Evolutionary conservation across 35 echinoderm and acorn worm genomes (phyloP).

Genomic region (Amphiura filiformis): DNA sequence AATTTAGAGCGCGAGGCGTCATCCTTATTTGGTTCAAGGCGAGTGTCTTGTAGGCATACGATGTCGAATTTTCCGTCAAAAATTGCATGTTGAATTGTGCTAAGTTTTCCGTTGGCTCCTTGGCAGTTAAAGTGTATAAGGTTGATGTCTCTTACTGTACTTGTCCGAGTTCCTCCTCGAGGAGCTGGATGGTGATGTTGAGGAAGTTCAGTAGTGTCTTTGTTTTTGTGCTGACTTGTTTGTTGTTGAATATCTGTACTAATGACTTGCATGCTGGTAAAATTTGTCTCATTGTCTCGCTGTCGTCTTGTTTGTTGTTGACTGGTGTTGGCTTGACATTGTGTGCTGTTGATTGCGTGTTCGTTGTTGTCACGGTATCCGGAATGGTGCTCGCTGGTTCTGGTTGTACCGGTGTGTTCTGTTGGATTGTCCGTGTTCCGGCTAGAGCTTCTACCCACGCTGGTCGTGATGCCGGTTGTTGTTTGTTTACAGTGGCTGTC

Average conservation of each 20-base stretch:
- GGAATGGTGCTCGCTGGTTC: not conserved
- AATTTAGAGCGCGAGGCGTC: not conserved
- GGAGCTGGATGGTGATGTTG: not conserved
- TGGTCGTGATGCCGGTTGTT: no score
- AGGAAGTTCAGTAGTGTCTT: constrained; percentile 11
- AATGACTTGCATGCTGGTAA: not conserved
- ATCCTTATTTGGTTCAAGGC: not conserved
- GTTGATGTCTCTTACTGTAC: not conserved
- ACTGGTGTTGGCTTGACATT: not conserved
- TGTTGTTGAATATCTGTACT: not conserved
- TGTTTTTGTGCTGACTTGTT: not conserved
- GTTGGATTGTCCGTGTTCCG: not conserved
- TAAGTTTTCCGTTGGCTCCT: not conserved
- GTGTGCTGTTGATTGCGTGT: not conserved
- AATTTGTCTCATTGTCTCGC: not conserved
- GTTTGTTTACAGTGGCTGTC: no score
- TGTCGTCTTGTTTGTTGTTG: not conserved
- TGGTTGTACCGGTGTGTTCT: not conserved
- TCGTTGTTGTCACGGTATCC: not conserved
- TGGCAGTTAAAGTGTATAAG: not conserved
- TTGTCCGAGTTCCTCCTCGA: not conserved
- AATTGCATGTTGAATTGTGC: not conserved
- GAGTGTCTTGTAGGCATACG: constrained; percentile 7
- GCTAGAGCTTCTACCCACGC: not conserved
- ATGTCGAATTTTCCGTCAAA: not conserved